Conservation (phyloP, 2,888 invertebrate genomes). For the Campoplex nolae region DNA sequence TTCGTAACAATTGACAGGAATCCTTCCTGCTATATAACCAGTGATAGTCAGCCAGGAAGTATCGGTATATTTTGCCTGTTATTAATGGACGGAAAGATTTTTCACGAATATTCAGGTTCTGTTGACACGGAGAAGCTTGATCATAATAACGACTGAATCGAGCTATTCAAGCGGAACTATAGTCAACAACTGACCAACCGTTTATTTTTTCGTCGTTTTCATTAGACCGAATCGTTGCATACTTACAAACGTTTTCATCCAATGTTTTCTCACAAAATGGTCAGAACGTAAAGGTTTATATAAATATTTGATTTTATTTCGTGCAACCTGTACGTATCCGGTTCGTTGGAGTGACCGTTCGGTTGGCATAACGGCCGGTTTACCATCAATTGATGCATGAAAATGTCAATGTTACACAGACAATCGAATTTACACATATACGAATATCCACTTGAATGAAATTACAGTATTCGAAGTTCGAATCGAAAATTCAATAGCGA, state of each 20-base stretch:
- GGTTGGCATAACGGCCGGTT: slow-evolving; percentile 38
- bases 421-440: not conserved
- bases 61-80: slow-evolving; percentile 17
- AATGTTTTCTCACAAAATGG: slow-evolving; percentile 16
- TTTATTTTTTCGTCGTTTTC: slow-evolving; percentile 40
- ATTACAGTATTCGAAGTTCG: not conserved
- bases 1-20: slow-evolving; percentile 31
- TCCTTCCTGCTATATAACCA: slow-evolving; percentile 4
- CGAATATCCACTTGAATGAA: not conserved
- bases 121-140: slow-evolving; percentile 10
- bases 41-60: not conserved
- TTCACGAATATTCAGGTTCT: slow-evolving; percentile 10
- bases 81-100: slow-evolving; percentile 37
- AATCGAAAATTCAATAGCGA: slow-evolving; percentile 7
- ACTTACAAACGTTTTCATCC: not conserved
- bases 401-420: slow-evolving; percentile 40
- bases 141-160: slow-evolving; percentile 12
- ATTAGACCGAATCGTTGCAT: slow-evolving; percentile 28
- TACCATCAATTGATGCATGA: slow-evolving; percentile 41
- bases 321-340: slow-evolving; percentile 50
- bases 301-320: slow-evolving; percentile 69
- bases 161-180: slow-evolving; percentile 45
- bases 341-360: slow-evolving; percentile 23
- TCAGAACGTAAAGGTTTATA: slow-evolving; percentile 43
- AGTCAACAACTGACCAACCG: slow-evolving; percentile 31